These are phyloP conservation scores for Catonia carolina DNA, from an alignment of 2,888 invertebrate genomes.

Conservation along the genomic window DNA sequence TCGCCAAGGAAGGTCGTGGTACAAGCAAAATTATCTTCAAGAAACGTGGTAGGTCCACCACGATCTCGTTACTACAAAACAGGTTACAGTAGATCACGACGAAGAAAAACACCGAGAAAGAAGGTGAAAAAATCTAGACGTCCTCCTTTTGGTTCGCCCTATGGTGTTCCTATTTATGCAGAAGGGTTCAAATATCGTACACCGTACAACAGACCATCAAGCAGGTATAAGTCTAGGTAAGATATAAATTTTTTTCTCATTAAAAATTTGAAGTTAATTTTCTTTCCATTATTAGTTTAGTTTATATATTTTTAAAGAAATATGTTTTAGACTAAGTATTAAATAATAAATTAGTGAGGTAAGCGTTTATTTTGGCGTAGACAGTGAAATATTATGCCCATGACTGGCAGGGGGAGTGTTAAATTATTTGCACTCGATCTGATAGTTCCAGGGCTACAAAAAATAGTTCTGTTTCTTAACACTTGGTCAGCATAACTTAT, in stretches of 20 bases:
- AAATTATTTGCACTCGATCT: too few relatives aligned
- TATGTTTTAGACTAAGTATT: too few relatives aligned
- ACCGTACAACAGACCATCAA: constrained; percentile 17
- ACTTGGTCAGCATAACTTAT: too few relatives aligned
- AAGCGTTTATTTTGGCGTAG: too few relatives aligned
- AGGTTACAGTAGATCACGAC: constrained; percentile 5
- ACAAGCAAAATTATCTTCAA: constrained; percentile 20
- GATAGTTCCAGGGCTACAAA: too few relatives aligned
- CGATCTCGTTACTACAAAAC: constrained; percentile 8
- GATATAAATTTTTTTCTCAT: not conserved
- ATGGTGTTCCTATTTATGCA: constrained; percentile 21
- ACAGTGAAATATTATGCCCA: too few relatives aligned
- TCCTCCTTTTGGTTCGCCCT: not conserved
- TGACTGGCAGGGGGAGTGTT: too few relatives aligned
- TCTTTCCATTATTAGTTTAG: too few relatives aligned
- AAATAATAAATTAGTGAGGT: too few relatives aligned
- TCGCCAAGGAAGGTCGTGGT: constrained; percentile 22
- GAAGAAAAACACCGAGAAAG: constrained; percentile 10
- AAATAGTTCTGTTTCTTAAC: too few relatives aligned
- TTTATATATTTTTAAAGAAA: too few relatives aligned
- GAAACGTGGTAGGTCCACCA: constrained; percentile 2
- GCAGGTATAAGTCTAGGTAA: constrained; percentile 21
- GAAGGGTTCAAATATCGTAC: constrained; percentile 20
- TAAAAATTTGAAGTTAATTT: too few relatives aligned
- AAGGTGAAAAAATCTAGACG: constrained; percentile 2